These are phyloP conservation scores for Coenonympha arcania DNA, from an alignment of 2,888 invertebrate genomes.

Conservation along the genomic window DNA sequence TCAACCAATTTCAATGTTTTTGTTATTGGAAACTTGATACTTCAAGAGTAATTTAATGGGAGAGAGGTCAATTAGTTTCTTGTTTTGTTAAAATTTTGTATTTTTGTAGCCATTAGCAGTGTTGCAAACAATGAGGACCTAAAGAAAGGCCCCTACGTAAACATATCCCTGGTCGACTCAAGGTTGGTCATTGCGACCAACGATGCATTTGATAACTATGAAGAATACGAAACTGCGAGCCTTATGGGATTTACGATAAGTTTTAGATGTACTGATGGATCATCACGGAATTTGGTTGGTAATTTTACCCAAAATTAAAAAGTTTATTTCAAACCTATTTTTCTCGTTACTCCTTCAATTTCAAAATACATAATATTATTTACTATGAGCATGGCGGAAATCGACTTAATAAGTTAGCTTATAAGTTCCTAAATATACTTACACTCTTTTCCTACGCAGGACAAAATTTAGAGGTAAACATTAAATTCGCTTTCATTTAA, in stretches of 20 bases:
- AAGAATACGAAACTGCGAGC: slow-evolving; percentile 46
- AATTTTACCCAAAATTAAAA: not conserved
- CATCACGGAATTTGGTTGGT: slow-evolving; percentile 39
- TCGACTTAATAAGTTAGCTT: too few relatives aligned
- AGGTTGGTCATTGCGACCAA: slow-evolving; percentile 43
- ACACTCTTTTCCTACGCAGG: too few relatives aligned
- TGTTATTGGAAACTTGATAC: too few relatives aligned
- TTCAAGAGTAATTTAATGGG: too few relatives aligned
- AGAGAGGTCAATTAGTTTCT: too few relatives aligned
- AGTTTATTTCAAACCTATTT: too few relatives aligned
- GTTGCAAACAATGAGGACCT: slow-evolving; percentile 36
- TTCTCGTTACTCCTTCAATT: too few relatives aligned
- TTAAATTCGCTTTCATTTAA: too few relatives aligned
- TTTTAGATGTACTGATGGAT: slow-evolving; percentile 45
- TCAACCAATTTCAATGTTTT: too few relatives aligned
- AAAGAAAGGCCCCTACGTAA: slow-evolving; percentile 45
- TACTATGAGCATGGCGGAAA: too few relatives aligned
- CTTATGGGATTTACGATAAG: slow-evolving; percentile 39
- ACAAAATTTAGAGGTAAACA: too few relatives aligned
- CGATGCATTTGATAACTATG: slow-evolving; percentile 44
- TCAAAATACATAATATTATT: not conserved
- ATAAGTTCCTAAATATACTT: too few relatives aligned
- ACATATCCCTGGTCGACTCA: slow-evolving; percentile 31
- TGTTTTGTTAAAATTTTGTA: slow-evolving; percentile 9
- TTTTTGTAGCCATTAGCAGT: slow-evolving; percentile 38